Evolutionary conservation across 2,888 invertebrate species (phyloP), one percentile per base, ranked within the genome.

Genomic region (Cacoxenus indagator): DNA sequence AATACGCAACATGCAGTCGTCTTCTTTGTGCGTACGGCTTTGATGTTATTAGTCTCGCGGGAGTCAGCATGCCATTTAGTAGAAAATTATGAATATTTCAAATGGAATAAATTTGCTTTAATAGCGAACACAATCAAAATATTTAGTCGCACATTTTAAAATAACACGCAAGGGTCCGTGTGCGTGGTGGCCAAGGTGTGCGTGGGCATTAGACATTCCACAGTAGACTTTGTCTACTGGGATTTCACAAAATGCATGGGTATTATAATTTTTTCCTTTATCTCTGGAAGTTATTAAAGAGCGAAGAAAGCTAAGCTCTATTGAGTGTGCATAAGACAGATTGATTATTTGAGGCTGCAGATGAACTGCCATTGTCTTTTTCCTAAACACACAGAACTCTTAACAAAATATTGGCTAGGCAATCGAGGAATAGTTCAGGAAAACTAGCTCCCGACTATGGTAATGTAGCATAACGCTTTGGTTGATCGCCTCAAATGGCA

Each of bases 1-100:
- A 19, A 3, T 51, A n/a, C 45, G 11, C 51, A 19, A 8, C 51
- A 1, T 51, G n/a, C 51, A 5, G 55, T 1, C 61, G n/a, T 62
- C n/a, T n/a, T 22, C 24, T 45, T 45, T 62, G 61, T 62, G 14
- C 17, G 17, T 11, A 9, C 22, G 45, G 31, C 69, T 71, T 64
- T 70, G 64, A 27, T 68, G 68, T 76, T 77, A 81, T 81, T 78
- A 78, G 81, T 78, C 81, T 73, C 79, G 46, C 70, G 79, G 76
- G 78, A 79, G 68, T 59, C 67, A 73, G 67, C 74, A 70, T 79
- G 73, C 78, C 81, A 78, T 79, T 79, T 79, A 73, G 73, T 48
- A 64, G 29, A 31, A 31, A 64, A 64, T 64, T 64, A 62, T 62
- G 45, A 62, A 62, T 31, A 45, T 62, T 62, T 45, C 43, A 62